phyloP scores from a whole-genome alignment of 2,113 vertebrate species.

The Gymnogyps californianus region DNA sequence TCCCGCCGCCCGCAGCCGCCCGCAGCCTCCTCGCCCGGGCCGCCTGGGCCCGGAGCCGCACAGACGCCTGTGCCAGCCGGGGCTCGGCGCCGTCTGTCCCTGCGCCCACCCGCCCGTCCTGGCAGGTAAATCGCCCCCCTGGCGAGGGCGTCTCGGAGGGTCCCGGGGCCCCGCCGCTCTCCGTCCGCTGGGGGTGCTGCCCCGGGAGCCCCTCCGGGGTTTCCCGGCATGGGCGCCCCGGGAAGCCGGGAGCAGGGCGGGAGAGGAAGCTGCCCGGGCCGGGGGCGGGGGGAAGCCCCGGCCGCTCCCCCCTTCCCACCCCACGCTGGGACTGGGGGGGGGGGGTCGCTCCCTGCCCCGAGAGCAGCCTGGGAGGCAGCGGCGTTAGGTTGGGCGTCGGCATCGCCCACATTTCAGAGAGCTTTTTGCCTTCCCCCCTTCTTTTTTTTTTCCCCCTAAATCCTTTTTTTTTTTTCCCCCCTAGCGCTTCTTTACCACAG shows the following conservation, averaged over 20 bases:
- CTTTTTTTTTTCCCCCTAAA: not conserved
- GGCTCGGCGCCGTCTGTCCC: not conserved
- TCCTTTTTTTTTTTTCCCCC: no score
- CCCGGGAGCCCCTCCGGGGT: no score
- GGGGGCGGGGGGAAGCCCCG: no score
- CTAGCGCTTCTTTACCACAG: not conserved
- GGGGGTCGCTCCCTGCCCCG: not conserved
- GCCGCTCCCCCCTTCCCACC: not conserved
- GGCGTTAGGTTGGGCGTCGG: not conserved
- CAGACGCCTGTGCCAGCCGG: not conserved
- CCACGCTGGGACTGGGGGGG: accelerated
- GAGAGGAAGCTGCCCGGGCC: no score
- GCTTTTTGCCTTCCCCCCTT: not conserved
- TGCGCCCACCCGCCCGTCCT: not conserved
- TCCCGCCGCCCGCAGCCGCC: no score
- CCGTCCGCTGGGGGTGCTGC: not conserved
- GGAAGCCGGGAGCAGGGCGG: not conserved
- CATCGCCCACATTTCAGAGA: not conserved
- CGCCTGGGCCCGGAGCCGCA: not conserved
- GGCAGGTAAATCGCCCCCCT: not conserved
- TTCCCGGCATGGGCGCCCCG: no score
- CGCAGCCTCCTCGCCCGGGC: not conserved
- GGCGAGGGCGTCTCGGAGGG: not conserved
- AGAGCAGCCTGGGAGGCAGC: not conserved
- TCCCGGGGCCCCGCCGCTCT: no score